A percentile compares a stretch with the other conserved stretches of the same genome.
Conservation (phyloP, 2,888 invertebrate species). For the Branchipolynoe longqiensis region DNA sequence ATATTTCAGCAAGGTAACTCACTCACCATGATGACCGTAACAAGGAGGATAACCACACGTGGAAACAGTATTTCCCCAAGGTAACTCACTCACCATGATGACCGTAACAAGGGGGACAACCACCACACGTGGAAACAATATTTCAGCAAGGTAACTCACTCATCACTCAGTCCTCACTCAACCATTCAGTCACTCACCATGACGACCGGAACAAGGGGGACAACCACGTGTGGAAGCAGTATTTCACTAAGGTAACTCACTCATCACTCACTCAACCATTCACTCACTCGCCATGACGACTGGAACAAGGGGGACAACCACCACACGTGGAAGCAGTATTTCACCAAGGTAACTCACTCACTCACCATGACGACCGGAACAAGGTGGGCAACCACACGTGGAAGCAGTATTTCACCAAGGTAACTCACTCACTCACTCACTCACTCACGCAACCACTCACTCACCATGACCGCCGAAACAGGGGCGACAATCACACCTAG, state of each 20-base stretch:
- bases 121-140: conserved; percentile 82
- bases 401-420: conserved; percentile 82
- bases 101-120: conserved; percentile 77
- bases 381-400: conserved; percentile 79
- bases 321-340: conserved; percentile 82
- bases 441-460: no score
- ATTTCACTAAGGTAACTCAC: conserved; percentile 80
- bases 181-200: no score
- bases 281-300: no score
- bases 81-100: conserved; percentile 82
- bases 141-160: conserved; percentile 79
- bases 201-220: conserved; percentile 80
- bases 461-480: no score
- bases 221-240: conserved; percentile 81
- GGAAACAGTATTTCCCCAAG: conserved; percentile 82
- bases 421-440: no score
- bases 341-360: conserved; percentile 77
- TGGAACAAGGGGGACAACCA: conserved; percentile 76
- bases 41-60: conserved; percentile 77
- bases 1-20: conserved; percentile 81
- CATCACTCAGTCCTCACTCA: no score
- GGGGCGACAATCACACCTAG: no score
- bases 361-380: conserved; percentile 82
- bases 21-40: conserved; percentile 82
- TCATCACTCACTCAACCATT: no score